These are phyloP conservation scores for Tinea pellionella DNA, from an alignment of 2,888 invertebrate species.

Conservation along the genomic window DNA sequence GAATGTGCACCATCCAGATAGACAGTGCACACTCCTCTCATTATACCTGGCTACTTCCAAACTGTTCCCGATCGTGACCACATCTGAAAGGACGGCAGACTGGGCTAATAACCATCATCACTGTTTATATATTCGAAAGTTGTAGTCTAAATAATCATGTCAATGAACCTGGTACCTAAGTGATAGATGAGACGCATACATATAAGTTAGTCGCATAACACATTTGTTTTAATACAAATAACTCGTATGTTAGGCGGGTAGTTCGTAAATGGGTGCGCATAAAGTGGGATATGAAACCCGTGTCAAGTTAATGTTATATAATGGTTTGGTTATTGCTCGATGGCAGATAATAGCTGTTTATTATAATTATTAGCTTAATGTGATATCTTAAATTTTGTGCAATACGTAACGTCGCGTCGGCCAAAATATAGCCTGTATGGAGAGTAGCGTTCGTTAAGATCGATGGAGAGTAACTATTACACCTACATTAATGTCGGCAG, in stretches of 20 bases:
- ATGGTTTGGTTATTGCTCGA: constrained; percentile 4
- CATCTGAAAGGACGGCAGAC: no score
- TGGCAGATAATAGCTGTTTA: background rate
- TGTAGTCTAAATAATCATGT: background rate
- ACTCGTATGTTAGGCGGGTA: background rate
- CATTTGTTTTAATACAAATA: constrained; percentile 5
- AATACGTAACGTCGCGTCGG: background rate
- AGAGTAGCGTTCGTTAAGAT: no score
- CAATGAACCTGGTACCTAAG: background rate
- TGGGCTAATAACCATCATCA: no score
- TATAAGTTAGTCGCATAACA: background rate
- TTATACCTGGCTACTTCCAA: no score
- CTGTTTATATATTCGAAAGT: no score
- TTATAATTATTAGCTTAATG: background rate
- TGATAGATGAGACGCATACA: background rate
- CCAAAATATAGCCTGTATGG: no score
- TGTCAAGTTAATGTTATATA: background rate
- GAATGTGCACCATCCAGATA: no score
- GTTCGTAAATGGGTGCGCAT: background rate
- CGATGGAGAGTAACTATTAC: no score
- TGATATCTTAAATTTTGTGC: background rate
- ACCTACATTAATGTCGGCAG: no score
- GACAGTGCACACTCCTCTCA: no score
- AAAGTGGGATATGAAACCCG: constrained; percentile 1
- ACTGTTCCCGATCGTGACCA: no score